Evolutionary conservation across 2,888 invertebrate species (phyloP), one percentile per base, ranked within the genome.

Genomic region (Cabera pusaria): DNA sequence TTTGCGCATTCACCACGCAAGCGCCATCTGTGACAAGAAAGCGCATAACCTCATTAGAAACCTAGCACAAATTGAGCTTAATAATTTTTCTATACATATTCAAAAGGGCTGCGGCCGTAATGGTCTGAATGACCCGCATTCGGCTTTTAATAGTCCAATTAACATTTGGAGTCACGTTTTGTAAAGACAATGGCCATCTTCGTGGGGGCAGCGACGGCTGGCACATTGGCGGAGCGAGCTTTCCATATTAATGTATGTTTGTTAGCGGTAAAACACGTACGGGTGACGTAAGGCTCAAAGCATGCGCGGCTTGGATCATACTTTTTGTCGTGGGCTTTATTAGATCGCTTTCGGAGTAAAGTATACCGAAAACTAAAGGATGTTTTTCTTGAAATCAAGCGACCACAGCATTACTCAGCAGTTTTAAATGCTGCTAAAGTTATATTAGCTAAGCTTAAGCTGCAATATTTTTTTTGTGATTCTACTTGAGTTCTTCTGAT

Each of bases 71-170:
- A 87, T 84, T 85, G 84, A 83, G 70, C 67, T 83, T 83, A 87
- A 86, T 88, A 88, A 87, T 87, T 77, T 86, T 86, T 83, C 73
- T 87, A 85, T 87, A 88, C 86, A 87, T 87, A 88, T 88, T 88
- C 88, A 88, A 88, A 88, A 82, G 83, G 84, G 83, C 83, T 78
- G 58, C 72, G 60, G 61, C 58, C 56, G 84, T 86, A 86, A 88
- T 86, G 87, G 80, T 69, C 63, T 70, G 80, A 86, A 86, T 88
- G 88, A 88, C 88, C 88, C 85, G 88, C 84, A 88, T 88, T 88
- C 79, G 76, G 74, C 60, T 87, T 88, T 86, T 88, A 88, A 87
- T 88, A 72, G 83, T 72, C 76, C 86, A 88, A 88, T 88, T 87
- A 88, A 86, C 84, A 85, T 87, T 84, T 84, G 71, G 72, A 88